Base-by-base conservation (phyloP, 2,888 invertebrate species). In the Drosophila stalkeri region DNA sequence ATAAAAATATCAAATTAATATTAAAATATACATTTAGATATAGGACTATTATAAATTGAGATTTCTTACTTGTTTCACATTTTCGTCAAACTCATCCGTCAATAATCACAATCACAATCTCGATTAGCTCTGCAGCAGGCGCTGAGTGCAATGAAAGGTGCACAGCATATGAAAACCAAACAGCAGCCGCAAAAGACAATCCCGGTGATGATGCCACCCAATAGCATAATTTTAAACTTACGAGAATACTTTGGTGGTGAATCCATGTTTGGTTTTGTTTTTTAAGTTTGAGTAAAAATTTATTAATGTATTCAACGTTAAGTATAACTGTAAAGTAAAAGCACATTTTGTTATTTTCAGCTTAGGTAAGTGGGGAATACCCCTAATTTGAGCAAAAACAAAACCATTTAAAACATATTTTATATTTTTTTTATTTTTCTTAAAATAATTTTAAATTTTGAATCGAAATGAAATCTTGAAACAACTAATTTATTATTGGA, bases 261-360 rank as follows among this genome's bases (percentile, higher is more conserved):
- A 20, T 12, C 1, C 46, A 46, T 46, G 14, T 46, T 46, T 3
- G 5, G 27, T 47, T 27, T 27, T 11, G 3, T 35, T 35, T 37
- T 37, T 37, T 37, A 37, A 5, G 12, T 3, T n/a, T 6, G 11
- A 35, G 35, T 52, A 20, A 52, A 8, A 49, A 49, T 31, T 49
- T 49, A 6, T 31, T 18, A 31, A 49, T n/a, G 11, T 49, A n/a
- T 47, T 3, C 31, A n/a, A 27, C n/a, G 41, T 27, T 27, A 27
- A 27, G 31, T 47, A 0, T 39, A 47, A 60, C 60, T 37, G 7
- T 37, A 18, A 47, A 27, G 47, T 7, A 49, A 60, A 60, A 27
- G 60, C 60, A 60, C 47, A 18, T 47, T 27, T 39, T 27, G 47
- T 59, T 47, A 49, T 49, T n/a, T 31, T 27, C 47, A 9, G 14